Base-by-base conservation (phyloP, 2,113 vertebrate species). In the Sigmodon hispidus region DNA sequence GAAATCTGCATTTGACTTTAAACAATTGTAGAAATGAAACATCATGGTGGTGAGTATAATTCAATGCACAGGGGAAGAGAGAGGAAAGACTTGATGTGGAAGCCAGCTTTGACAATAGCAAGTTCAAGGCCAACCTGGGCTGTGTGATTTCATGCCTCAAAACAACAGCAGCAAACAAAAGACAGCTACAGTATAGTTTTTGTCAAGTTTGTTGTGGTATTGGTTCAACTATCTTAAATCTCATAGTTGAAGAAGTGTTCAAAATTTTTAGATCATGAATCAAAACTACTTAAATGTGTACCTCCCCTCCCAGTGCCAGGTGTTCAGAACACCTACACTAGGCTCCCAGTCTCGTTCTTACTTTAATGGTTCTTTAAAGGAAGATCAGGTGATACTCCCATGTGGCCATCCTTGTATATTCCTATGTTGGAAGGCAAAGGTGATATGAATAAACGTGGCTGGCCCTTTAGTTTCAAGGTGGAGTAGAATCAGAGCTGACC, bases 391-490 rank as follows among this genome's bases (percentile, higher is more conserved):
- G 65, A 75, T 96, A 91, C 19, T 45, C 16, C 31, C 81, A 0
- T 63, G 3, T 87, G 65, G 70, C 45, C 17, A 15, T 92, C 22
- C 61, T 17, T 77, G 92, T 61, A 85, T 87, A 77, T 24, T 15
- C 59, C 16, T 75, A 4, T 40, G 17, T 86, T 92, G 57, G 55
- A 76, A 93, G 88, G 65, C 34, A 36, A 92, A 89, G 36, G 5
- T 87, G 80, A 61, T 15, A 24, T 29, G 24, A 61, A 61, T 36
- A 43, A 26, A 43, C 36, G 26, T 59, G 80, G 3, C 70, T 92
- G 52, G 48, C 59, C 91, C 83, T 91, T 9, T 52, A 73, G 7
- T 92, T 96, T 93, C 50, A 80, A 84, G 92, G 26, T 77, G 80
- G 55, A 76, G 59, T 94, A 52, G 80, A 94, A 92, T 69, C 13